These are phyloP conservation scores for Agrochola circellaris DNA, from an alignment of 2,888 invertebrate species.

Conservation along the genomic window DNA sequence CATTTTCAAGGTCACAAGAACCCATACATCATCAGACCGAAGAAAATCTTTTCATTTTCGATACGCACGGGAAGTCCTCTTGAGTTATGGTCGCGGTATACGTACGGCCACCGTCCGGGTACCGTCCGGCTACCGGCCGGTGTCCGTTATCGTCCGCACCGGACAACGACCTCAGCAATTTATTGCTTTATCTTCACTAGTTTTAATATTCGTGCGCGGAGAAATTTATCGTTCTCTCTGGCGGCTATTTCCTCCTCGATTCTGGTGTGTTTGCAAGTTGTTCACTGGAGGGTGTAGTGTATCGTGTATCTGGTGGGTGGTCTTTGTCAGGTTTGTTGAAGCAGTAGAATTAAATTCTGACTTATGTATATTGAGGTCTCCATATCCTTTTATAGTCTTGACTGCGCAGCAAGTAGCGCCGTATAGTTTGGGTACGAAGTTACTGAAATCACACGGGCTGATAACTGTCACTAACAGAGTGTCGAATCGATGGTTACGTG, in stretches of 20 bases:
- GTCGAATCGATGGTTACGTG: too few relatives aligned
- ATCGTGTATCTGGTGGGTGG: too few relatives aligned
- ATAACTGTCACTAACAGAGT: neutral
- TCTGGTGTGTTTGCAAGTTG: constrained; percentile 29
- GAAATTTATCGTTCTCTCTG: constrained; percentile 58
- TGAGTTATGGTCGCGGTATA: constrained; percentile 63
- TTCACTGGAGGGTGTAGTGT: neutral
- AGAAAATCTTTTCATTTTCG: constrained; percentile 63
- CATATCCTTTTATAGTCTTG: neutral
- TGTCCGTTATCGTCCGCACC: constrained; percentile 61
- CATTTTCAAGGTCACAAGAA: constrained; percentile 45
- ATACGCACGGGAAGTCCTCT: constrained; percentile 49
- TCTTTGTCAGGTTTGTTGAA: neutral
- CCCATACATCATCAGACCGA: constrained; percentile 38
- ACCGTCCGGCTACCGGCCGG: constrained; percentile 35
- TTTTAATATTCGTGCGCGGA: constrained; percentile 62
- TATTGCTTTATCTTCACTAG: constrained; percentile 65
- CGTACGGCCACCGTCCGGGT: constrained; percentile 35
- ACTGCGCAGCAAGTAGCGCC: too few relatives aligned
- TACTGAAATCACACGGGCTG: neutral
- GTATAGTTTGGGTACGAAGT: too few relatives aligned
- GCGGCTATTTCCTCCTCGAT: constrained; percentile 45
- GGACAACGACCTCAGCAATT: constrained; percentile 62
- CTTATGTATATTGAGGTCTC: neutral
- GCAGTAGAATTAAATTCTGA: neutral